These are phyloP conservation scores for Myiothlypis coronata DNA, from an alignment of 2,797 vertebrate genomes.

Conservation along the genomic window DNA sequence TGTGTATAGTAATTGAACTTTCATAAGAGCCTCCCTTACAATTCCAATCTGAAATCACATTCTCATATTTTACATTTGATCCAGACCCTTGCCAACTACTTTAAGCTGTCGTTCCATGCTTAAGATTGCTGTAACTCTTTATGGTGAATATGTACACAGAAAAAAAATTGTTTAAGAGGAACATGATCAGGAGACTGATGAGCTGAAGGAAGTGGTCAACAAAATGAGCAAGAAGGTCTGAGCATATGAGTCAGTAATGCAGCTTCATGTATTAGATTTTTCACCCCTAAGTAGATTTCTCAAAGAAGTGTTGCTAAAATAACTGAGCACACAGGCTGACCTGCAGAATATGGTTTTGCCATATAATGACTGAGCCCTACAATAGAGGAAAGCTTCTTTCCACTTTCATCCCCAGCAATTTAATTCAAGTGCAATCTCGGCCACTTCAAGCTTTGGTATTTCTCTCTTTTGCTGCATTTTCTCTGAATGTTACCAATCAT, in stretches of 20 bases:
- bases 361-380: slow-evolving; percentile 1
- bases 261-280: neutral
- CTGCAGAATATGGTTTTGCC: neutral
- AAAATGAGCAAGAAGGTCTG: neutral
- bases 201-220: neutral
- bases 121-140: neutral
- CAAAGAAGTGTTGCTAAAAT: neutral
- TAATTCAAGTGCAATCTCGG: slow-evolving; percentile 54
- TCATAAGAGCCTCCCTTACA: neutral
- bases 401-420: slow-evolving; percentile 57
- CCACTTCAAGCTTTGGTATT: slow-evolving; percentile 63
- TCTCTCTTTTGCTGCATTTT: slow-evolving; percentile 49
- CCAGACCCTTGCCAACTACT: neutral
- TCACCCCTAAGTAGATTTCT: neutral
- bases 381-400: slow-evolving; percentile 43
- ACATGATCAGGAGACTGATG: neutral
- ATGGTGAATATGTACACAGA: neutral
- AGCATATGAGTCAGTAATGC: neutral
- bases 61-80: neutral
- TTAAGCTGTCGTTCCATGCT: neutral
- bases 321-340: neutral
- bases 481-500: slow-evolving; percentile 63
- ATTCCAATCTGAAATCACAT: neutral
- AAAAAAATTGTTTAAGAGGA: neutral
- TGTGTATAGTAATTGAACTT: neutral